Evolutionary conservation across 1,140 invertebrate genomes (phyloP).

Genomic region (Drosophila orosa): DNA sequence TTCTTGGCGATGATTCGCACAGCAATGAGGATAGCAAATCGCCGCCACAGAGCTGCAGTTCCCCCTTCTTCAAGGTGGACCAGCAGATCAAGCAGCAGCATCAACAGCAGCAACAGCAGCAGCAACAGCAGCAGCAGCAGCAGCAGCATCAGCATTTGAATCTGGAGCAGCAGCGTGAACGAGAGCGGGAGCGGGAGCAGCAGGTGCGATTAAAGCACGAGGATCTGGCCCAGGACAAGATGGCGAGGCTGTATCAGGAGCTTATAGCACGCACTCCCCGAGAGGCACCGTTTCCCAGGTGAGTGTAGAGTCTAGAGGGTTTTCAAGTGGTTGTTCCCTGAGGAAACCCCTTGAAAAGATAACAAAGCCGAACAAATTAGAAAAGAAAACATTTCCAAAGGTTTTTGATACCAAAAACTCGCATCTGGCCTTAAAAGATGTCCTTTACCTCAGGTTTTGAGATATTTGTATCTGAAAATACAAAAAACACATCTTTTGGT

Average conservation of each 20-base stretch:
- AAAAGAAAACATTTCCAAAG: too few species aligned
- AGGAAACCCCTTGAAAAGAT: neutral
- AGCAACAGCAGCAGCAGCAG: slow-evolving; percentile 83
- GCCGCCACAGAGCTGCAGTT: slow-evolving; percentile 90
- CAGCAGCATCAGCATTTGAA: too few species aligned
- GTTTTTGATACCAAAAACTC: too few species aligned
- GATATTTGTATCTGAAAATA: too few species aligned
- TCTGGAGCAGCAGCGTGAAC: slow-evolving; percentile 85
- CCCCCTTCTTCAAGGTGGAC: slow-evolving; percentile 89
- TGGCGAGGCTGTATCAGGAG: slow-evolving; percentile 98
- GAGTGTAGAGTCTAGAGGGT: slow-evolving; percentile 64
- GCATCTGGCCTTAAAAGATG: too few species aligned
- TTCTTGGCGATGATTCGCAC: slow-evolving; percentile 85
- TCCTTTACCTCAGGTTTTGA: too few species aligned
- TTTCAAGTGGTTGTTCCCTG: neutral
- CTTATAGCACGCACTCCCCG: slow-evolving; percentile 91
- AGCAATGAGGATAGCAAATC: slow-evolving; percentile 93
- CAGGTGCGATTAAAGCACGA: slow-evolving; percentile 94
- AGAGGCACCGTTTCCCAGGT: slow-evolving; percentile 90
- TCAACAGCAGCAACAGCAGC: slow-evolving; percentile 68
- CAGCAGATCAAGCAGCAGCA: slow-evolving; percentile 59
- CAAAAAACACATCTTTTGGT: too few species aligned
- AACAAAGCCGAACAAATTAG: too few species aligned
- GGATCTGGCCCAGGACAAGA: slow-evolving; percentile 98
- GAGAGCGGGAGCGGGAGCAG: slow-evolving; percentile 86